phyloP scores from a whole-genome alignment of 2,113 vertebrate species.

The Tachysurus fulvidraco region DNA sequence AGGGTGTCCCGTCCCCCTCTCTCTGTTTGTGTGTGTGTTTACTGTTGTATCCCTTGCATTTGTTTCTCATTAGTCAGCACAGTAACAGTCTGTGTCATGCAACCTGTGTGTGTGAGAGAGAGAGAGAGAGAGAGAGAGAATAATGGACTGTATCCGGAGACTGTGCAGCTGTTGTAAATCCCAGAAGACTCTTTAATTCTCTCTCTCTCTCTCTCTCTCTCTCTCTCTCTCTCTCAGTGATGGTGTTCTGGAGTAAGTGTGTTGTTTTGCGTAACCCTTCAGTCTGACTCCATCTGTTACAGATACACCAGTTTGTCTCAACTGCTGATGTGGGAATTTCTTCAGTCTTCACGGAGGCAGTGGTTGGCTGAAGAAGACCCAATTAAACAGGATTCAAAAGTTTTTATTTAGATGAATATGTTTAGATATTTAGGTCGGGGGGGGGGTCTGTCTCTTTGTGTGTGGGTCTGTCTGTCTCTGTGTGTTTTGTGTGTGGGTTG shows the following conservation, averaged over 20 bases:
- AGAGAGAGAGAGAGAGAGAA: conserved; percentile 41
- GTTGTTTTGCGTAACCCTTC: background rate
- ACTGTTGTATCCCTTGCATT: conserved; percentile 16
- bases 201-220: background rate
- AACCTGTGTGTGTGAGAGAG: conserved; percentile 22
- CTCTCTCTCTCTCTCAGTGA: background rate
- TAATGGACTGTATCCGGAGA: conserved; percentile 47
- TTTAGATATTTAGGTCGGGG: too few relatives aligned
- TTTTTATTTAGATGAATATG: too few relatives aligned
- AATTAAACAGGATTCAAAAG: background rate
- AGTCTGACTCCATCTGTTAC: background rate
- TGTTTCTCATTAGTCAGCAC: conserved; percentile 23
- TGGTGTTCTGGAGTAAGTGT: background rate
- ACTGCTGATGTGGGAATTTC: background rate
- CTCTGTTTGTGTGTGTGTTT: conserved; percentile 37
- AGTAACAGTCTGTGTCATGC: background rate
- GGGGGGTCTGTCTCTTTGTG: too few relatives aligned
- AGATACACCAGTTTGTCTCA: background rate
- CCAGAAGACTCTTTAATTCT: background rate
- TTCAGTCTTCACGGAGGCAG: background rate
- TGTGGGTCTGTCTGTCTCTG: too few relatives aligned
- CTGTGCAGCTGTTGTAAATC: conserved; percentile 41
- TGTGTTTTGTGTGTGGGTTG: too few relatives aligned
- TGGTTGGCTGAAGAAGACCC: background rate
- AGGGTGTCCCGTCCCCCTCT: conserved; percentile 17